Conservation (phyloP, 37 sponge, comb jelly and placozoan genomes). For the Dysidea cf. avara region DNA sequence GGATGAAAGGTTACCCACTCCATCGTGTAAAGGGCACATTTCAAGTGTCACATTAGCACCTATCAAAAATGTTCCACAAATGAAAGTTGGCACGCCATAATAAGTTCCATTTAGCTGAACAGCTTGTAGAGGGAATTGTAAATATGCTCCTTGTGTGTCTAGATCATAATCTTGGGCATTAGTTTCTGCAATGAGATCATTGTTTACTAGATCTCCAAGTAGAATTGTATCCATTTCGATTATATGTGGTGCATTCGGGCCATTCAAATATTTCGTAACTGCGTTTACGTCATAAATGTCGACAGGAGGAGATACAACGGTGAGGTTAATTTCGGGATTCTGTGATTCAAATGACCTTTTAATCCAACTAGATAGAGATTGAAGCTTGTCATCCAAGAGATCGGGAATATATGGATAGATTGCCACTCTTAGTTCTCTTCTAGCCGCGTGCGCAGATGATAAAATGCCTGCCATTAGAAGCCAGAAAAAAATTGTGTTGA, state of each 20-base stretch:
- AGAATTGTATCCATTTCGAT: constrained; percentile 42
- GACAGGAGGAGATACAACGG: background rate
- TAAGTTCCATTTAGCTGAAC: background rate
- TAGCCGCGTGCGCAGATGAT: too few relatives aligned
- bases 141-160: constrained; percentile 4
- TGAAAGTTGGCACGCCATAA: constrained; percentile 42
- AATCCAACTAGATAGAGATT: background rate
- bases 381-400: constrained; percentile 19
- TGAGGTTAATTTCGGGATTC: background rate
- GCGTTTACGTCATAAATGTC: background rate
- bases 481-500: too few relatives aligned
- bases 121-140: constrained; percentile 17
- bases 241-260: constrained; percentile 14
- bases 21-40: constrained; percentile 11
- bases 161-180: background rate
- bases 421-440: constrained; percentile 13
- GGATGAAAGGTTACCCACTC: background rate
- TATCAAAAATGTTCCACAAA: constrained; percentile 39
- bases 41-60: constrained; percentile 20
- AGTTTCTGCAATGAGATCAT: background rate
- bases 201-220: constrained; percentile 22
- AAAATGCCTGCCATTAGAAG: too few relatives aligned
- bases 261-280: background rate
- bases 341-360: background rate
- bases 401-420: constrained; percentile 38